A percentile compares a stretch with the other conserved stretches of the same genome.
These are phyloP conservation scores for Glareola pratincola DNA, from an alignment of 2,113 vertebrate genomes.

Conservation along the genomic window DNA sequence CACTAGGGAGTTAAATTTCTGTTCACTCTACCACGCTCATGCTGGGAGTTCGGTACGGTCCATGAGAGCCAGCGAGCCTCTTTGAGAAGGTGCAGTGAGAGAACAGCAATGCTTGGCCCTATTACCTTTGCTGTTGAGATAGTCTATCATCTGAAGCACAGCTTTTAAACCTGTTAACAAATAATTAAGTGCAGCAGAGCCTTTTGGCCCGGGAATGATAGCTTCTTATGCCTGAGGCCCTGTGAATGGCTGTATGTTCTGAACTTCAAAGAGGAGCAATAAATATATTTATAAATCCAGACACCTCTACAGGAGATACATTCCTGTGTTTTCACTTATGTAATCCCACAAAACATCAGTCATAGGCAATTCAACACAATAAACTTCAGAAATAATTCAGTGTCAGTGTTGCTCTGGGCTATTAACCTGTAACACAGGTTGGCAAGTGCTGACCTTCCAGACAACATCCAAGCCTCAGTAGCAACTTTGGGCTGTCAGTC, in stretches of 20 bases:
- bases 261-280: conserved; percentile 22
- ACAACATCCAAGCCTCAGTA: not conserved
- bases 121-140: not conserved
- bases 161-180: conserved; percentile 27
- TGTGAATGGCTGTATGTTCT: not conserved
- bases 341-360: conserved; percentile 6
- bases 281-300: conserved; percentile 35
- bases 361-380: not conserved
- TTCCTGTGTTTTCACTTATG: conserved; percentile 23
- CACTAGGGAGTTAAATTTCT: not conserved
- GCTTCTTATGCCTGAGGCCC: not conserved
- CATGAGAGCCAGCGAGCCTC: not conserved
- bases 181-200: not conserved
- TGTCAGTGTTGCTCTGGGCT: not conserved
- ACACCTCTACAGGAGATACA: not conserved
- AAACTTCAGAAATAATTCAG: not conserved
- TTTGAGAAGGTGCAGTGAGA: not conserved
- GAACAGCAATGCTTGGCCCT: not conserved
- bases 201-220: not conserved
- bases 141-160: not conserved
- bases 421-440: not conserved
- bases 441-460: not conserved
- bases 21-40: not conserved
- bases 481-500: not conserved
- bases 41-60: not conserved